phyloP scores from a whole-genome alignment of 2,113 vertebrate species.

The Periophthalmodon schlosseri region DNA sequence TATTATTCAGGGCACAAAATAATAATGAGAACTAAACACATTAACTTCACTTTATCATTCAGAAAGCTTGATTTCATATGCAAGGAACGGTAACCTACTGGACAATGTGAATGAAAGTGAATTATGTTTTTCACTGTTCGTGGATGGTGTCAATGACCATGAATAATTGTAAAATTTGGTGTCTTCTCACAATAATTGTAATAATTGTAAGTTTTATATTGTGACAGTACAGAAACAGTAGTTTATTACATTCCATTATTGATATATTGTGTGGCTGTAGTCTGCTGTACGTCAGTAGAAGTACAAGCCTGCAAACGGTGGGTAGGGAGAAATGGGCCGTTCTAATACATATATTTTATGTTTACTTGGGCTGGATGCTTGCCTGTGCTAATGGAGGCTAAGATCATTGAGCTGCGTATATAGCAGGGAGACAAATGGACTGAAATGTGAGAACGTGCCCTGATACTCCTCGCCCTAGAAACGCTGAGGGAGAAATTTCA shows the following conservation, averaged over 20 bases:
- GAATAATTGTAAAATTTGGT: background rate
- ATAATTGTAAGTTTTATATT: background rate
- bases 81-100: background rate
- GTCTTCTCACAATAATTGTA: background rate
- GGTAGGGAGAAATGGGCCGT: slow-evolving; percentile 42
- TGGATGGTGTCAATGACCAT: too few species aligned
- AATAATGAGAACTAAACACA: too few species aligned
- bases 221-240: background rate
- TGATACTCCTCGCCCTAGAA: slow-evolving; percentile 52
- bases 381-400: slow-evolving; percentile 64
- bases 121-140: background rate
- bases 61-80: background rate
- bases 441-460: slow-evolving; percentile 72
- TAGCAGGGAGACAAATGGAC: slow-evolving; percentile 64
- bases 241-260: background rate
- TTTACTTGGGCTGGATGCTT: slow-evolving; percentile 60
- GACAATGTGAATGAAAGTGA: background rate
- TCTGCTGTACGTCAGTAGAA: slow-evolving; percentile 20
- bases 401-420: slow-evolving; percentile 60
- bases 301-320: slow-evolving; percentile 23
- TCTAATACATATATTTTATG: slow-evolving; percentile 46
- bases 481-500: slow-evolving; percentile 48
- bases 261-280: slow-evolving; percentile 35
- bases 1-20: too few species aligned
- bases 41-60: too few species aligned